These are phyloP conservation scores for Tichodroma muraria DNA, from an alignment of 2,113 vertebrate species.

Conservation along the genomic window DNA sequence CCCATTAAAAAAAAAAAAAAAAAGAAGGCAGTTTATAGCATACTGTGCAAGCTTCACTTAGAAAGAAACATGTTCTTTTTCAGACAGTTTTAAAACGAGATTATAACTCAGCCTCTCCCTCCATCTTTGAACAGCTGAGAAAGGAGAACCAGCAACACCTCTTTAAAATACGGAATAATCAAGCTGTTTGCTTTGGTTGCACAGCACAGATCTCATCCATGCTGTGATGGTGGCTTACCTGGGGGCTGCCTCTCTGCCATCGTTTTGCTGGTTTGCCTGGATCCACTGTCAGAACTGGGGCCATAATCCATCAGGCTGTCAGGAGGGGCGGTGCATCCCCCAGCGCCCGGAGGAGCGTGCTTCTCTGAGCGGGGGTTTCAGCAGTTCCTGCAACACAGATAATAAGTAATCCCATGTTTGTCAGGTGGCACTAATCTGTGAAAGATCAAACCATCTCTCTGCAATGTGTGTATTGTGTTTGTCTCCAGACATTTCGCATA, in stretches of 20 bases:
- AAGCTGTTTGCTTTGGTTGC: neutral
- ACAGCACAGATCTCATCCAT: neutral
- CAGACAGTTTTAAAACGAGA: neutral
- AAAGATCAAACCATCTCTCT: conserved; percentile 37
- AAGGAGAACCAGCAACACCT: neutral
- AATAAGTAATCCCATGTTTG: neutral
- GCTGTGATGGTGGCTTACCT: neutral
- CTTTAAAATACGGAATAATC: neutral
- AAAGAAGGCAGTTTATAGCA: neutral
- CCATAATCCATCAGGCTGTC: neutral
- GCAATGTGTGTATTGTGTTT: neutral
- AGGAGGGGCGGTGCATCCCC: neutral
- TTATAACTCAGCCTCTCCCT: neutral
- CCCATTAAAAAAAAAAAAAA: neutral
- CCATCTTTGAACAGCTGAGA: neutral
- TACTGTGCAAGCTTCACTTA: neutral
- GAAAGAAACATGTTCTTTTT: neutral
- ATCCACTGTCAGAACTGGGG: neutral
- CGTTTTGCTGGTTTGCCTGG: accelerated
- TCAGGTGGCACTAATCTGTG: conserved; percentile 30
- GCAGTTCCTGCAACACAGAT: neutral
- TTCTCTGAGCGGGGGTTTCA: neutral
- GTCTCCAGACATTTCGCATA: conserved; percentile 38
- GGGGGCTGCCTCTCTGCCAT: neutral
- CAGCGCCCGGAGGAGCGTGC: neutral